Evolutionary conservation across 1,140 invertebrate genomes (phyloP).

Genomic region (Matsumurasca onukii): DNA sequence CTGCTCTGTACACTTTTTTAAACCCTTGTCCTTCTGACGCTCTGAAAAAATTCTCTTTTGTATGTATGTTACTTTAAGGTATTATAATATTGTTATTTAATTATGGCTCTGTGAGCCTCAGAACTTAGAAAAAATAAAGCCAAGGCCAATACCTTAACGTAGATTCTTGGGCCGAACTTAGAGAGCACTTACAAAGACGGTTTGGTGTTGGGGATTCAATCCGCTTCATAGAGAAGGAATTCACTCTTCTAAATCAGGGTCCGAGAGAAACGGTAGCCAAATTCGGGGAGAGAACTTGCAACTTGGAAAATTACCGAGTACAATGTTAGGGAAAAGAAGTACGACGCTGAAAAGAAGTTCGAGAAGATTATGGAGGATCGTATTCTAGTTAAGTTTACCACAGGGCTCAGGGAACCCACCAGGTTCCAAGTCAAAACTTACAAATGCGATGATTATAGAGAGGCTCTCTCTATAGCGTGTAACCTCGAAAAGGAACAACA

Average conservation of each 20-base stretch:
- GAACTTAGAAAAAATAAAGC: too few species aligned
- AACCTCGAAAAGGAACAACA: background rate
- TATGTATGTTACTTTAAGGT: too few species aligned
- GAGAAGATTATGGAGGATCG: slow-evolving; percentile 1
- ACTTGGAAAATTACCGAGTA: background rate
- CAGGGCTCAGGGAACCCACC: background rate
- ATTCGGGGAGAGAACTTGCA: slow-evolving; percentile 4
- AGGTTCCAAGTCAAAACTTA: background rate
- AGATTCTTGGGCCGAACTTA: background rate
- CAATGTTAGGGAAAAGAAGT: background rate
- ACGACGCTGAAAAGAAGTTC: background rate
- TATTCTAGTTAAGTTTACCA: background rate
- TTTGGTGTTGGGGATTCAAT: slow-evolving; percentile 5
- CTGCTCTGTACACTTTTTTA: too few species aligned
- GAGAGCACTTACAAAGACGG: background rate
- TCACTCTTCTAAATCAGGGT: background rate
- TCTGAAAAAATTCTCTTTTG: too few species aligned
- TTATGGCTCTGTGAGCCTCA: too few species aligned
- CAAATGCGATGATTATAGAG: background rate
- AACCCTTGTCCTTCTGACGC: too few species aligned
- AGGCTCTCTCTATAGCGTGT: background rate
- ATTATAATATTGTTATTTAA: too few species aligned
- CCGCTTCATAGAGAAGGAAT: background rate
- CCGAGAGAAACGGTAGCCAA: background rate
- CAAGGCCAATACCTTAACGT: background rate